Evolutionary conservation across 2,797 vertebrate species (phyloP).

Genomic region (Leptodactylus fallax): DNA sequence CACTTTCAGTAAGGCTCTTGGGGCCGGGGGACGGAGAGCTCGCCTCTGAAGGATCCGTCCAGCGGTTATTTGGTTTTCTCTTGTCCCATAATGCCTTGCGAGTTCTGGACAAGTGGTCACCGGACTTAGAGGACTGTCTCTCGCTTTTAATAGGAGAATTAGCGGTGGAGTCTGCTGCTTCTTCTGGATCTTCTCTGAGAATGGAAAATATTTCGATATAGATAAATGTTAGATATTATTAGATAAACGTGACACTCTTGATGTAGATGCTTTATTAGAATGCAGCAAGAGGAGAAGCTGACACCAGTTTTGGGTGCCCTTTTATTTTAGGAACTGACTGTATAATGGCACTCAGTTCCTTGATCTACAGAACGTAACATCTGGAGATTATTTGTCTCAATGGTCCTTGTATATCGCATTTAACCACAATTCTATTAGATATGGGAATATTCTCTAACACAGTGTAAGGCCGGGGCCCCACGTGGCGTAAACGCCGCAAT

Average conservation of each 20-base stretch:
- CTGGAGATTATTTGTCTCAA: too few species aligned
- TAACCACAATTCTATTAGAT: too few species aligned
- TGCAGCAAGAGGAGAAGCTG: background rate
- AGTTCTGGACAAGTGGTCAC: background rate
- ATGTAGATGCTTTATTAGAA: background rate
- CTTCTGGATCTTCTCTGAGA: conserved; percentile 22
- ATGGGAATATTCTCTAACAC: too few species aligned
- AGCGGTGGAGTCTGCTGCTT: background rate
- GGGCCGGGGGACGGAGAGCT: conserved; percentile 44
- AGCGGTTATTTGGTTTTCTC: background rate
- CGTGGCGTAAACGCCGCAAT: too few species aligned
- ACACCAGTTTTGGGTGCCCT: background rate
- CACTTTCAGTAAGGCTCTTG: conserved; percentile 54
- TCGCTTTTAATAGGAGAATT: conserved; percentile 2
- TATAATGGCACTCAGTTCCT: too few species aligned
- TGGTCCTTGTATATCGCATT: too few species aligned
- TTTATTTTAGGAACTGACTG: background rate
- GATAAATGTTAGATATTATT: background rate
- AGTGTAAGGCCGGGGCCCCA: too few species aligned
- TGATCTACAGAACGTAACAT: too few species aligned
- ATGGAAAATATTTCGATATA: background rate
- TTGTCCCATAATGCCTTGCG: conserved; percentile 26
- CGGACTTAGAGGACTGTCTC: background rate
- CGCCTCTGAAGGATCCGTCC: background rate
- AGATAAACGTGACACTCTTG: too few species aligned